A percentile compares a stretch with the other conserved stretches of the same genome.
Evolutionary conservation across 2,797 vertebrate species (phyloP).

Genomic region (Gouania willdenowi): DNA sequence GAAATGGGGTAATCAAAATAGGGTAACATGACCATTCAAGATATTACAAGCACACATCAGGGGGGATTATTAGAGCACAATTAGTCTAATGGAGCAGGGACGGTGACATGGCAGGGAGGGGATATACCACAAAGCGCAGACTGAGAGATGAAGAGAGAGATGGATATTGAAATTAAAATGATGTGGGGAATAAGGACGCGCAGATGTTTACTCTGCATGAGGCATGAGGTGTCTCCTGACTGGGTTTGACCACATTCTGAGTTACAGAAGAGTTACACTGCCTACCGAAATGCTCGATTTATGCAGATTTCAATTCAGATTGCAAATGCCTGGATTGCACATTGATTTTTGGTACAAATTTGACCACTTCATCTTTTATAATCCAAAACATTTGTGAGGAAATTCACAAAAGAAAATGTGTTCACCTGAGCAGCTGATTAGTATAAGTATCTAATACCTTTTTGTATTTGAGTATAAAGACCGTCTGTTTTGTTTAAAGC

Average conservation of each 20-base stretch:
- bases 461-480: slow-evolving; percentile 3
- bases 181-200: slow-evolving; percentile 50
- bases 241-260: slow-evolving; percentile 14
- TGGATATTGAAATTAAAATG: slow-evolving; percentile 64
- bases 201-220: slow-evolving; percentile 62
- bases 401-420: no score
- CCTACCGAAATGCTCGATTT: slow-evolving; percentile 6
- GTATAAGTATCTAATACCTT: not conserved
- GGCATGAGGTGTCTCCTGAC: slow-evolving; percentile 36
- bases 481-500: slow-evolving; percentile 1
- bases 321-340: slow-evolving; percentile 16
- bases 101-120: slow-evolving; percentile 55
- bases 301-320: slow-evolving; percentile 20
- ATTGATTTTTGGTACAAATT: not conserved
- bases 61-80: slow-evolving; percentile 79
- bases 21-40: slow-evolving; percentile 73
- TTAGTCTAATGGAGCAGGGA: slow-evolving; percentile 81
- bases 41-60: slow-evolving; percentile 79
- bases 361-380: not conserved
- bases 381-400: not conserved
- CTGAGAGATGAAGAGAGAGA: not conserved
- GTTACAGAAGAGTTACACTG: not conserved
- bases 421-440: not conserved
- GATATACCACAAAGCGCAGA: slow-evolving; percentile 17
- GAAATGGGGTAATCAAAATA: slow-evolving; percentile 79